Evolutionary conservation across 2,113 vertebrate species (phyloP).

Genomic region (Menidia beryllina): DNA sequence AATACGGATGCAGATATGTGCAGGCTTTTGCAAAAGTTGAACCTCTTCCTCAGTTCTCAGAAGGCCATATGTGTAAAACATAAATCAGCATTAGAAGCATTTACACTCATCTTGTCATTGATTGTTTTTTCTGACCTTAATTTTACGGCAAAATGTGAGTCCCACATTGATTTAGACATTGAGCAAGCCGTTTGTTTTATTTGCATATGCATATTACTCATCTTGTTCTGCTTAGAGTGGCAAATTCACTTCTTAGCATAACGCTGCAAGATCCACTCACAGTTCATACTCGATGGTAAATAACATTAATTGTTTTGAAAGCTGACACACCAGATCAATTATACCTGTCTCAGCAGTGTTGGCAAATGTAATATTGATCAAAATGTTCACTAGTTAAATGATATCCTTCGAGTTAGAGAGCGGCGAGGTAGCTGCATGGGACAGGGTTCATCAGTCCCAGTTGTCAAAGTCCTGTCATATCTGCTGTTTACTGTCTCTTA

Average conservation of each 20-base stretch:
- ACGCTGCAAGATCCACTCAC: constrained; percentile 51
- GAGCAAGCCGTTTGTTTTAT: constrained; percentile 39
- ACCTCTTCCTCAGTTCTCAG: not conserved
- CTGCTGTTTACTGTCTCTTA: no score
- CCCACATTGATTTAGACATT: not conserved
- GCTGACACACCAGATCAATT: constrained; percentile 71
- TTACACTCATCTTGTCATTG: not conserved
- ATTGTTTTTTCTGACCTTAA: not conserved
- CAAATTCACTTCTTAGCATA: constrained; percentile 53
- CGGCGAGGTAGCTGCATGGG: constrained; percentile 25
- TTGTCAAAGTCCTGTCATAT: no score
- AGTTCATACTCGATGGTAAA: constrained; percentile 62
- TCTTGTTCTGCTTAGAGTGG: constrained; percentile 60
- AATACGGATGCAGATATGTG: not conserved
- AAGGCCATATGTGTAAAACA: no score
- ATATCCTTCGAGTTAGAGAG: constrained; percentile 36
- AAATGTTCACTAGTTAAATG: constrained; percentile 64
- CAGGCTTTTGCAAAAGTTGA: not conserved
- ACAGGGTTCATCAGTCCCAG: constrained; percentile 15
- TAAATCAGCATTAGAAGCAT: not conserved
- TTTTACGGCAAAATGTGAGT: constrained; percentile 20
- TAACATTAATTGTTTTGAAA: constrained; percentile 75
- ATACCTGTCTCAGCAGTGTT: constrained; percentile 73
- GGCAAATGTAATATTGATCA: constrained; percentile 78
- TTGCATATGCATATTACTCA: constrained; percentile 60